Percentiles rank a stretch among this genome's conserved stretches.
These are phyloP conservation scores for Euwallacea fornicatus DNA, from an alignment of 1,140 invertebrate genomes.

Conservation along the genomic window DNA sequence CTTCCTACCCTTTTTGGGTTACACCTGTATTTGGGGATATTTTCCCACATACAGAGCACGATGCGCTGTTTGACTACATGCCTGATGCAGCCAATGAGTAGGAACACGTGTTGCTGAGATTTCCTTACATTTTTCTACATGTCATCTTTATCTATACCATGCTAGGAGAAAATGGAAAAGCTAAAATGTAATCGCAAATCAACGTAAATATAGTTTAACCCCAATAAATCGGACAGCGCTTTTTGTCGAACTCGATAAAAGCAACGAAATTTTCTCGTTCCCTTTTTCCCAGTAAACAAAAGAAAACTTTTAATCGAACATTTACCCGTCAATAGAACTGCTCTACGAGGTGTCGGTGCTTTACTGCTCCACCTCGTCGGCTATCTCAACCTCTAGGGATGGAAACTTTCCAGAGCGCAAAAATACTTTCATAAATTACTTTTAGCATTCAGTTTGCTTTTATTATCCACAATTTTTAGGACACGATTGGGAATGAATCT, in stretches of 20 bases:
- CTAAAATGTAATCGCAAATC: neutral
- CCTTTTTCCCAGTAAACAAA: constrained; percentile 34
- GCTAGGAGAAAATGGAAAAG: neutral
- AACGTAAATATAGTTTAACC: constrained; percentile 24
- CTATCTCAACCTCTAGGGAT: constrained; percentile 45
- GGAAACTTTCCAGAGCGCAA: constrained; percentile 46
- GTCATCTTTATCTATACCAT: no score
- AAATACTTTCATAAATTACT: constrained; percentile 50
- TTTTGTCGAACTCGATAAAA: constrained; percentile 25
- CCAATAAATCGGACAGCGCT: constrained; percentile 27
- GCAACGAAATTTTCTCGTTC: constrained; percentile 17
- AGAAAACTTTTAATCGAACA: constrained; percentile 49
- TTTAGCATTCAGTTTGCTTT: constrained; percentile 44
- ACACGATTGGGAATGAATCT: constrained; percentile 27
- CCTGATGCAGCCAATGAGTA: no score
- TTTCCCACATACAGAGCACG: no score
- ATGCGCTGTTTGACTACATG: no score
- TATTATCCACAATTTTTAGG: constrained; percentile 39
- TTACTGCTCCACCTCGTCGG: constrained; percentile 27
- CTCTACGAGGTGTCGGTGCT: constrained; percentile 46
- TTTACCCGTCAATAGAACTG: constrained; percentile 42
- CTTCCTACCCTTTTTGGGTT: no score
- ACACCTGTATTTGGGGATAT: no score
- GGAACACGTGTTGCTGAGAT: no score
- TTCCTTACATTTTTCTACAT: no score